These are phyloP conservation scores for Antrozous pallidus DNA, from an alignment of 2,797 vertebrate species.

Conservation along the genomic window DNA sequence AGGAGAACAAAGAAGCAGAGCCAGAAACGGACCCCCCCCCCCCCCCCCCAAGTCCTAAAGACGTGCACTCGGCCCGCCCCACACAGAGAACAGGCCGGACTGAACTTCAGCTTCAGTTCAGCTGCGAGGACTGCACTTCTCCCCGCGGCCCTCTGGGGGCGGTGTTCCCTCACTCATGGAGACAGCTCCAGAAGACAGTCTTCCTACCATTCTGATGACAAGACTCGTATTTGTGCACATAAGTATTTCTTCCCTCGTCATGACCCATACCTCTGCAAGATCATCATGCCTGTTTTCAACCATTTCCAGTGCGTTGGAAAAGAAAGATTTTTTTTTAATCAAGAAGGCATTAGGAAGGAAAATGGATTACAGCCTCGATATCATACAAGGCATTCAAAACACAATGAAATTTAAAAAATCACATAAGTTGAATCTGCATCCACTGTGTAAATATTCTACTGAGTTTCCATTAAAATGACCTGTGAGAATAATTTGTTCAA, in stretches of 20 bases:
- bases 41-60: too few relatives aligned
- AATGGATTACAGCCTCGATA: neutral
- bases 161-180: constrained; percentile 83
- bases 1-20: constrained; percentile 1
- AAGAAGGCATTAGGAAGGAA: constrained; percentile 21
- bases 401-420: neutral
- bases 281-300: constrained; percentile 55
- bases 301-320: neutral
- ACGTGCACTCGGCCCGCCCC: neutral
- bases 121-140: constrained; percentile 84
- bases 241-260: neutral
- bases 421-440: neutral
- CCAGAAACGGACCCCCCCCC: too few relatives aligned
- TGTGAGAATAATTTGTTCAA: neutral
- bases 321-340: neutral
- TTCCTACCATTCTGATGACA: too few relatives aligned
- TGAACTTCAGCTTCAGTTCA: too few relatives aligned
- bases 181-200: constrained; percentile 64
- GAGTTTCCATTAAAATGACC: neutral
- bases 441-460: neutral
- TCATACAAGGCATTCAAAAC: constrained; percentile 10
- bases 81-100: too few relatives aligned
- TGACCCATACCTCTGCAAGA: neutral
- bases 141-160: constrained; percentile 87
- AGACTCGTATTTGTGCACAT: neutral